phyloP scores from a whole-genome alignment of 2,797 vertebrate genomes.

The Leptodactylus fallax region DNA sequence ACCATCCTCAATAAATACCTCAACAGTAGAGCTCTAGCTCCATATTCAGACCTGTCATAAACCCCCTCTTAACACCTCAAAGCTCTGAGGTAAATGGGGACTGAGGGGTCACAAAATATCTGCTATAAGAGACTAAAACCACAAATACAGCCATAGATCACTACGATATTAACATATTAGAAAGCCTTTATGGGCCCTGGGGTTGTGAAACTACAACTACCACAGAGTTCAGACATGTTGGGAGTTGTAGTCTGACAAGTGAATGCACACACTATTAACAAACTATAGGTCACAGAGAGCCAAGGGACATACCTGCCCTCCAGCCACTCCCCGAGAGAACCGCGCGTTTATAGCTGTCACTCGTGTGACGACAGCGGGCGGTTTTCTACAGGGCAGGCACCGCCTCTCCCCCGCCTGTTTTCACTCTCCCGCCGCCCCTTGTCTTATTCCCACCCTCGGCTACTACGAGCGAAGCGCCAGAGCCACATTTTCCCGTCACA shows the following conservation, averaged over 20 bases:
- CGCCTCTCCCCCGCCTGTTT: not conserved
- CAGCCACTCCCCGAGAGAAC: slow-evolving; percentile 3
- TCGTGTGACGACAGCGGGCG: slow-evolving; percentile 16
- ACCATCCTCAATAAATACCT: too few relatives aligned
- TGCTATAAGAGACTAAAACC: too few relatives aligned
- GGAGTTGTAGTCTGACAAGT: not conserved
- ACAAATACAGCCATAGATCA: too few relatives aligned
- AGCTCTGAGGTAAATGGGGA: too few relatives aligned
- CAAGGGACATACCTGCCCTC: slow-evolving; percentile 15
- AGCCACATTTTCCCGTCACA: not conserved
- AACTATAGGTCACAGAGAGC: not conserved
- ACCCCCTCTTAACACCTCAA: too few relatives aligned
- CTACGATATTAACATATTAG: too few relatives aligned
- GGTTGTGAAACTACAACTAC: not conserved
- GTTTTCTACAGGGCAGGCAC: not conserved
- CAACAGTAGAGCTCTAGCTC: too few relatives aligned
- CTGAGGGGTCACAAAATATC: too few relatives aligned
- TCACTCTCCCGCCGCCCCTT: not conserved
- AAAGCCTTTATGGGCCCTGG: not conserved
- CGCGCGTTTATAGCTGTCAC: not conserved
- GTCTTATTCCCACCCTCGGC: slow-evolving; percentile 4
- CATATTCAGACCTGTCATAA: too few relatives aligned
- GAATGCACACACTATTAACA: not conserved
- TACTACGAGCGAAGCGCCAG: not conserved
- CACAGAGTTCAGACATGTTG: not conserved